A percentile compares a stretch with the other conserved stretches of the same genome.
phyloP scores from a whole-genome alignment of 2,888 invertebrate genomes.

The Ethmia dodecea region DNA sequence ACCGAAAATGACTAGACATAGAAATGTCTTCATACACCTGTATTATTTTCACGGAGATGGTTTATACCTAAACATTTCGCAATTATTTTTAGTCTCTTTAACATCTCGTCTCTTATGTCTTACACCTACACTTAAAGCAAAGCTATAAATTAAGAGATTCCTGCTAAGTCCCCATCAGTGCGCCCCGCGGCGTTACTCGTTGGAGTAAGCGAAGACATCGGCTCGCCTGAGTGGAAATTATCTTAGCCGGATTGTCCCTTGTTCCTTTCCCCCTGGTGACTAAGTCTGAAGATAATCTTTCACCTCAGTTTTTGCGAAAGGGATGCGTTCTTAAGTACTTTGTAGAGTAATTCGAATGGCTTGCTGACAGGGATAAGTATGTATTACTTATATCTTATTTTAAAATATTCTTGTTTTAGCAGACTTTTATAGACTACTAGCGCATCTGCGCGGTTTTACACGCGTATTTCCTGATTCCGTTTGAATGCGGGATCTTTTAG shows the following conservation, averaged over 20 bases:
- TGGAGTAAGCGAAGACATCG: constrained; percentile 56
- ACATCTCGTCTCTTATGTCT: background rate
- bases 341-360: too few species aligned
- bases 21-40: too few species aligned
- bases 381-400: too few species aligned
- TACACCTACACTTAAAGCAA: constrained; percentile 31
- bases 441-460: too few species aligned
- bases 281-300: background rate
- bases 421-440: too few species aligned
- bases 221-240: constrained; percentile 62
- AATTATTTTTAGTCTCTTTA: background rate
- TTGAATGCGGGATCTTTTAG: too few species aligned
- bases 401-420: too few species aligned
- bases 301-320: background rate
- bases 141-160: constrained; percentile 76
- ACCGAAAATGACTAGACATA: too few species aligned
- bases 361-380: too few species aligned
- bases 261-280: constrained; percentile 32
- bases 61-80: background rate
- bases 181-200: constrained; percentile 63
- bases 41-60: too few species aligned
- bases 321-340: too few species aligned
- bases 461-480: too few species aligned
- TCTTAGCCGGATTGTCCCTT: constrained; percentile 56
- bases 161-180: constrained; percentile 71